Evolutionary conservation across 37 sponge, comb jelly and placozoan genomes (phyloP), one percentile per base, ranked within the genome.

Genomic region (Aplysina aerophoba): DNA sequence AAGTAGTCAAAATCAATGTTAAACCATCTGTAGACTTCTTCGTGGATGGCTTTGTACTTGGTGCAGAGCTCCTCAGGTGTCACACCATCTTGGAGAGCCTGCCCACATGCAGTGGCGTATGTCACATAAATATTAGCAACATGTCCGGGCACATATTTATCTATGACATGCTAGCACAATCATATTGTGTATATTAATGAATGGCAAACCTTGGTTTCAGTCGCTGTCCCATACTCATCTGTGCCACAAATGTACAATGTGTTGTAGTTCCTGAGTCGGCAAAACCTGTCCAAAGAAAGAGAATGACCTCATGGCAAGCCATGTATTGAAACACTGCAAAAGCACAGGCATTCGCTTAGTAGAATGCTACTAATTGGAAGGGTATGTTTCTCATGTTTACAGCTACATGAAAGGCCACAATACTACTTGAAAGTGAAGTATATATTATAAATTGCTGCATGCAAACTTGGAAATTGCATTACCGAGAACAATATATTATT

Each of bases 141-240:
- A 58, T 58, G 19, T 19, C 17, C 19, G 19, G 15, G 19, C 59
- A 58, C 19, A 58, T n/a, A n/a, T n/a, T n/a, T n/a, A n/a, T n/a
- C n/a, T n/a, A n/a, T n/a, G n/a, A n/a, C n/a, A n/a, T n/a, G n/a
- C n/a, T n/a, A n/a, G n/a, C n/a, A n/a, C n/a, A n/a, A n/a, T n/a
- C n/a, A n/a, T n/a, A n/a, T n/a, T n/a, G n/a, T n/a, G n/a, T n/a
- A n/a, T n/a, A n/a, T n/a, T n/a, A n/a, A n/a, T n/a, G n/a, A n/a
- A 20, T 58, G 59, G 28, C 64, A 2, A 28, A 71, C 73, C 73
- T 31, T 95, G 6, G 90, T 92, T 72, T 95, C 95, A 20, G 95
- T 95, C 5, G 95, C 95, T 22, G 95, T 95, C 0, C 95, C 95
- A 80, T 95, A 95, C 72, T 95, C 95, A 75, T 95, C 95, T 33